Conservation (phyloP, 1,140 invertebrate genomes). For the Musca vetustissima region DNA sequence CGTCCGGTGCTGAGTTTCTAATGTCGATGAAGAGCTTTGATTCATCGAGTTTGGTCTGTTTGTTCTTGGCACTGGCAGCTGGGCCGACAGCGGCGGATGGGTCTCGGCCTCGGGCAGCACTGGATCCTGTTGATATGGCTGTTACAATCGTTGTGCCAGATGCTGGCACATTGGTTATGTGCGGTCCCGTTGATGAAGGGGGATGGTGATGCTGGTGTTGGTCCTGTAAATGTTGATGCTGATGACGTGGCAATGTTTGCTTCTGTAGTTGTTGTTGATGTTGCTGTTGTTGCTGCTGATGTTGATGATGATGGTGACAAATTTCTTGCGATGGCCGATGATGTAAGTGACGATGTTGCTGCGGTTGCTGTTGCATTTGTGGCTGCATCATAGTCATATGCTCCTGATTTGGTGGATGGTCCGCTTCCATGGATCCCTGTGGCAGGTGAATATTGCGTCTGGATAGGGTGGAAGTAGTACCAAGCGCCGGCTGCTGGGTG, state of each 20-base stretch:
- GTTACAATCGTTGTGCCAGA: slow-evolving; percentile 4
- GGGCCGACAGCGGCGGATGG: not conserved
- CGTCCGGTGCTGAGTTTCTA: slow-evolving; percentile 80
- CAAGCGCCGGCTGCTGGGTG: slow-evolving; percentile 25
- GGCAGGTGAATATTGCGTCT: slow-evolving; percentile 44
- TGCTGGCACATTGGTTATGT: slow-evolving; percentile 56
- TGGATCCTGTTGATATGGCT: slow-evolving; percentile 58
- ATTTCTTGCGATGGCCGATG: slow-evolving; percentile 19
- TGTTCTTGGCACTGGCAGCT: not conserved
- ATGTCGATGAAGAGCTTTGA: slow-evolving; percentile 57
- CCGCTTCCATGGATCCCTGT: slow-evolving; percentile 36
- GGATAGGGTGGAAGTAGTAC: slow-evolving; percentile 34
- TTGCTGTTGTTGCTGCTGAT: slow-evolving; percentile 37
- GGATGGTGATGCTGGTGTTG: slow-evolving; percentile 23
- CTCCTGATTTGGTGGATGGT: slow-evolving; percentile 52
- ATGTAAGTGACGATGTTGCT: slow-evolving; percentile 21
- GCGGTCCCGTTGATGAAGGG: slow-evolving; percentile 38
- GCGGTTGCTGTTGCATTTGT: slow-evolving; percentile 32
- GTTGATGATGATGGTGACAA: slow-evolving; percentile 28
- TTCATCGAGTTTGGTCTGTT: slow-evolving; percentile 46
- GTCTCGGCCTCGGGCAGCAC: not conserved
- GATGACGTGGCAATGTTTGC: slow-evolving; percentile 2
- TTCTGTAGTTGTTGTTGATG: slow-evolving; percentile 27
- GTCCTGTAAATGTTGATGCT: slow-evolving; percentile 34
- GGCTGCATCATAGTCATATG: slow-evolving; percentile 25